phyloP scores from a whole-genome alignment of 2,113 vertebrate species.

The Progne subis region DNA sequence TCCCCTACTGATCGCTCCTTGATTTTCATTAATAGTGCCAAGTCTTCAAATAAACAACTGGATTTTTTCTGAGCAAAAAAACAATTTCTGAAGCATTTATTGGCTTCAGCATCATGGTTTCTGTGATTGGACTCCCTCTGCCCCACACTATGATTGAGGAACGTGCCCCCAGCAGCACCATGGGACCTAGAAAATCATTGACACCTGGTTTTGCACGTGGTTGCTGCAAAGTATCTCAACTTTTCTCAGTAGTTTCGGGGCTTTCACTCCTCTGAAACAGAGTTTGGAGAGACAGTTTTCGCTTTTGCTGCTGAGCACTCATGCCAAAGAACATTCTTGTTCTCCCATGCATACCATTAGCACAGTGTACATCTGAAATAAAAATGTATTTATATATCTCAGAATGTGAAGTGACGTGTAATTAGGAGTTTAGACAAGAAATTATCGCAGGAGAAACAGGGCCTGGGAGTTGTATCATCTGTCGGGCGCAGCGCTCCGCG shows the following conservation, averaged over 20 bases:
- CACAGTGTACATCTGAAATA: conserved; percentile 60
- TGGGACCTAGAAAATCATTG: background rate
- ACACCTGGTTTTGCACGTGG: background rate
- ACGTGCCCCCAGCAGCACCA: fast-evolving
- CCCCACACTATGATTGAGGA: fast-evolving
- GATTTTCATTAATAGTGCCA: background rate
- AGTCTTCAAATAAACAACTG: background rate
- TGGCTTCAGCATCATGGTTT: background rate
- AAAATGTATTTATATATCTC: conserved; percentile 47
- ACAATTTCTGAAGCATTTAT: background rate
- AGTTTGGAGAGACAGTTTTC: background rate
- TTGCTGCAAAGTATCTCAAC: background rate
- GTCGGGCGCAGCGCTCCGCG: background rate
- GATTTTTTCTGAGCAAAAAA: background rate
- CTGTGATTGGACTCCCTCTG: fast-evolving
- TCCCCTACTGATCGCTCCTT: background rate
- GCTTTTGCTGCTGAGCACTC: background rate
- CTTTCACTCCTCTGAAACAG: background rate
- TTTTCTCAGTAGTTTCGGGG: background rate
- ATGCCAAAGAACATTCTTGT: conserved; percentile 14
- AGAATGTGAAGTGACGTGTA: conserved; percentile 42
- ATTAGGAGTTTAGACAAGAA: conserved; percentile 51
- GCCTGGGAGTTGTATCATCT: conserved; percentile 40
- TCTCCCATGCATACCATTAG: conserved; percentile 60
- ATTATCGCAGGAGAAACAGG: background rate